Percentiles rank a stretch among this genome's conserved stretches.
Conservation (phyloP, 2,113 vertebrate genomes). For the Oryzias curvinotus region DNA sequence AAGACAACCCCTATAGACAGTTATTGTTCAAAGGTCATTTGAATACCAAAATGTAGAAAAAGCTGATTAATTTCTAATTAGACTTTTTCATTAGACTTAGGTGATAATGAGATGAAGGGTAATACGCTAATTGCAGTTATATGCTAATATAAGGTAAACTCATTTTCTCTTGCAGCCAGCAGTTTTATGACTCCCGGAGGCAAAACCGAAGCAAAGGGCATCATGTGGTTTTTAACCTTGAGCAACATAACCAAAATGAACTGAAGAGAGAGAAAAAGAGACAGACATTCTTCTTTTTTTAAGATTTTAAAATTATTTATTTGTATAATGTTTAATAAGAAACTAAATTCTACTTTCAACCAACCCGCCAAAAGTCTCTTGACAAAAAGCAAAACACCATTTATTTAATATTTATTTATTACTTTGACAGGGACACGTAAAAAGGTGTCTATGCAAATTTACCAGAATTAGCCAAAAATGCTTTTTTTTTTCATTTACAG, state of each 20-base stretch:
- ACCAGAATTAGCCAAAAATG: too few species aligned
- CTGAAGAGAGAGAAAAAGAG: background rate
- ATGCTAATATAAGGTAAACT: slow-evolving; percentile 68
- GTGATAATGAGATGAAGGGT: slow-evolving; percentile 54
- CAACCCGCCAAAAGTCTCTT: too few species aligned
- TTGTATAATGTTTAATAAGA: background rate
- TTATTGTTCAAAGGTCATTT: slow-evolving; percentile 54
- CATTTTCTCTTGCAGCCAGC: slow-evolving; percentile 60
- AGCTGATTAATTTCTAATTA: slow-evolving; percentile 65
- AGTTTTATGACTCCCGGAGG: slow-evolving; percentile 44
- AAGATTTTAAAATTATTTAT: background rate
- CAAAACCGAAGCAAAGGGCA: slow-evolving; percentile 8
- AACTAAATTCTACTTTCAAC: too few species aligned
- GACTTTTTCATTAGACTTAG: slow-evolving; percentile 63
- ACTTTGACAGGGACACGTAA: too few species aligned
- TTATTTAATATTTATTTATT: too few species aligned
- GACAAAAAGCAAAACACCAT: too few species aligned
- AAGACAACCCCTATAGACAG: slow-evolving; percentile 23
- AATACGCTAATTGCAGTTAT: slow-evolving; percentile 58
- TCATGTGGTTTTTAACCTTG: slow-evolving; percentile 23
- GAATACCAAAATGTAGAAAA: slow-evolving; percentile 20
- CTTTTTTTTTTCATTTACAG: too few species aligned
- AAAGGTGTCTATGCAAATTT: too few species aligned
- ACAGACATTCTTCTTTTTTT: background rate
- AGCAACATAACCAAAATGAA: slow-evolving; percentile 14